Conservation (phyloP, 1,140 invertebrate genomes). For the Zophobas atratus region DNA sequence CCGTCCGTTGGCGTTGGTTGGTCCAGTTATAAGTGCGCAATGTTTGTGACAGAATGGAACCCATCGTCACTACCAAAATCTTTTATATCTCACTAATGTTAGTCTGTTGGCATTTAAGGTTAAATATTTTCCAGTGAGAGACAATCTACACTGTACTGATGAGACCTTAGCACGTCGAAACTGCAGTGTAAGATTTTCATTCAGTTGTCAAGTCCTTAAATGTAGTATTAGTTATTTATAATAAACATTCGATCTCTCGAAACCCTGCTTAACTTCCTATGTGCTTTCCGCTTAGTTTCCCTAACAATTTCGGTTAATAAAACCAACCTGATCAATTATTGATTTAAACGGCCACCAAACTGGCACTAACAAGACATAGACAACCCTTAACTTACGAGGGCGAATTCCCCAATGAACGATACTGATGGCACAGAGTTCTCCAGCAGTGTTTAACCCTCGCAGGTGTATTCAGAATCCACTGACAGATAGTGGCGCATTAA, state of each 20-base stretch:
- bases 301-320: neutral
- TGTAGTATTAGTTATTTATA: too few species aligned
- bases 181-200: neutral
- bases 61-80: too few species aligned
- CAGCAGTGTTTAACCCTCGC: constrained; percentile 38
- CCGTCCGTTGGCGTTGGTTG: too few species aligned
- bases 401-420: constrained; percentile 24
- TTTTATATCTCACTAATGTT: too few species aligned
- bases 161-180: neutral
- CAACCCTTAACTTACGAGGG: neutral
- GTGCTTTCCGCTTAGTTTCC: too few species aligned
- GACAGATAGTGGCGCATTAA: constrained; percentile 51
- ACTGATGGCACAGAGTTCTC: constrained; percentile 17
- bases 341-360: constrained; percentile 17
- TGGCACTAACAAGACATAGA: constrained; percentile 32
- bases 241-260: too few species aligned
- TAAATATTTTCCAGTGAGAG: too few species aligned
- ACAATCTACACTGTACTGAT: too few species aligned
- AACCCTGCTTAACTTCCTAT: neutral
- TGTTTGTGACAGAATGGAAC: too few species aligned
- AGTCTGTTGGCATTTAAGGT: too few species aligned
- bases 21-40: too few species aligned
- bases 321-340: constrained; percentile 14
- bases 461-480: constrained; percentile 46
- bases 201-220: too few species aligned